Evolutionary conservation across 2,113 vertebrate genomes (phyloP).

Genomic region (Chaenogobius annularis): DNA sequence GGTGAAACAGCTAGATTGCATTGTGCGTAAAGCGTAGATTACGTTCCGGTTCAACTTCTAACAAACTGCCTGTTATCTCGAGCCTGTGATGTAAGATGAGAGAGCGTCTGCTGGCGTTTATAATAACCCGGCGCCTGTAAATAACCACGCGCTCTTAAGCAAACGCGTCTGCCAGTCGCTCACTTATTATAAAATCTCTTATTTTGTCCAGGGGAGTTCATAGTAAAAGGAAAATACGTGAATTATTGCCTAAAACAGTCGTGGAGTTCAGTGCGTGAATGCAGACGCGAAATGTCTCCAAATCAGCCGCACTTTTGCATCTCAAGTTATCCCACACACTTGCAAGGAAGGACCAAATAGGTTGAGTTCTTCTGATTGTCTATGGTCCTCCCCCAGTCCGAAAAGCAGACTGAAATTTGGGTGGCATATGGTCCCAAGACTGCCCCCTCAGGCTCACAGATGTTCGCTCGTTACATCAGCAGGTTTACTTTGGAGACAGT

Average conservation of each 20-base stretch:
- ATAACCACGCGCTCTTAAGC: conserved; percentile 1
- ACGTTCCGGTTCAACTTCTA: conserved; percentile 9
- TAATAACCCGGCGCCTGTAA: neutral
- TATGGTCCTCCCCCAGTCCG: neutral
- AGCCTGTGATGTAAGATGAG: neutral
- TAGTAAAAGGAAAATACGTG: neutral
- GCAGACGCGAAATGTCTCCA: neutral
- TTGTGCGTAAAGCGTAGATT: no score
- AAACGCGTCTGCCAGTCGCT: neutral
- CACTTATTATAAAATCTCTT: neutral
- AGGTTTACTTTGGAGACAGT: conserved; percentile 39
- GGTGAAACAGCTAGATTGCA: neutral
- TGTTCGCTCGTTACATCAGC: conserved; percentile 42
- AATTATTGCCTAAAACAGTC: neutral
- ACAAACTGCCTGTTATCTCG: neutral
- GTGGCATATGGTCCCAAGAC: conserved; percentile 51
- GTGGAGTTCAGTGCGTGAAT: neutral
- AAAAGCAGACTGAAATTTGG: neutral
- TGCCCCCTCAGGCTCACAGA: conserved; percentile 49
- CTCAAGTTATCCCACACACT: neutral
- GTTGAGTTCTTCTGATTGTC: neutral
- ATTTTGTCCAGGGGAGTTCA: neutral
- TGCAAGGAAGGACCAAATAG: neutral
- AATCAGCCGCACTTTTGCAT: neutral
- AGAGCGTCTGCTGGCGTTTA: neutral